A percentile compares a stretch with the other conserved stretches of the same genome.
These are phyloP conservation scores for Parapsyche elsis DNA, from an alignment of 1,140 invertebrate species.

Conservation along the genomic window DNA sequence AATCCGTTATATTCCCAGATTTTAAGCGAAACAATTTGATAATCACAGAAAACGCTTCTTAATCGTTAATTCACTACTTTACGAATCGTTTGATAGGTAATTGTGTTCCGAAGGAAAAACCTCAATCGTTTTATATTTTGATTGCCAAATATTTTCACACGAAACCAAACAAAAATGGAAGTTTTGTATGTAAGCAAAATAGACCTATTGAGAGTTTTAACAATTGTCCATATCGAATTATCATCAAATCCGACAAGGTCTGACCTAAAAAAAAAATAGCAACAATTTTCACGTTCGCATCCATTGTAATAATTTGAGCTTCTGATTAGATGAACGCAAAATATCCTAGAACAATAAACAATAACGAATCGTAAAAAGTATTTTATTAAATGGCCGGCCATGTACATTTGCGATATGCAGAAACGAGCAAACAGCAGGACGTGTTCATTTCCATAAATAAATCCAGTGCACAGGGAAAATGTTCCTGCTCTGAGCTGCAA, in stretches of 20 bases:
- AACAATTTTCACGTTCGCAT: neutral
- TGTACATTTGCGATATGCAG: too few relatives aligned
- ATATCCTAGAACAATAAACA: too few relatives aligned
- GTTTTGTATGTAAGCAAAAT: slow-evolving; percentile 1
- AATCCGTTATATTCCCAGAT: too few relatives aligned
- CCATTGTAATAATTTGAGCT: neutral
- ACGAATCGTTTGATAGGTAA: neutral
- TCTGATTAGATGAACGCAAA: too few relatives aligned
- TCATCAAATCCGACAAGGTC: neutral
- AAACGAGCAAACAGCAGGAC: too few relatives aligned
- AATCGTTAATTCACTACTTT: neutral
- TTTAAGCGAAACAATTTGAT: too few relatives aligned
- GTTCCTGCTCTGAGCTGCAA: too few relatives aligned
- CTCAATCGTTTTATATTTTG: neutral
- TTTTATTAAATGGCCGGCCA: too few relatives aligned
- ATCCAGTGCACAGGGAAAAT: too few relatives aligned
- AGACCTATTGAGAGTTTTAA: slow-evolving; percentile 8
- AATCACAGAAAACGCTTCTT: too few relatives aligned
- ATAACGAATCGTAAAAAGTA: too few relatives aligned
- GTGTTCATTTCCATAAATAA: too few relatives aligned
- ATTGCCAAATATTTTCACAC: slow-evolving; percentile 3
- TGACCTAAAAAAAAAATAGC: neutral
- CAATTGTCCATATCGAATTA: slow-evolving; percentile 3
- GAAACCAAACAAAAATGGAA: neutral
- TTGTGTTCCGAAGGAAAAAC: neutral